Evolutionary conservation across 2,797 vertebrate species (phyloP).

Genomic region (Chloroceryle inda): DNA sequence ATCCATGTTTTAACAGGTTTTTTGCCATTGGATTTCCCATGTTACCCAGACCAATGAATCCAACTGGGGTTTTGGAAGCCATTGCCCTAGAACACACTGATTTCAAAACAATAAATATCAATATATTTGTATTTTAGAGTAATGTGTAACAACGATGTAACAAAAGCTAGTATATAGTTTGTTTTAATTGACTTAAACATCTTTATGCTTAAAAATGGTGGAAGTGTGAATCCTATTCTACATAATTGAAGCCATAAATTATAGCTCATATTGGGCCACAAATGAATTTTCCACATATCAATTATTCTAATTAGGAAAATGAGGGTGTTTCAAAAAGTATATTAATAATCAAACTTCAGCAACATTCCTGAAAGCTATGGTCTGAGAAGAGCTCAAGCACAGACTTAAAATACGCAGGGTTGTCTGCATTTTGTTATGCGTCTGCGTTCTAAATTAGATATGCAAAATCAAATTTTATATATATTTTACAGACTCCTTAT

Average conservation of each 20-base stretch:
- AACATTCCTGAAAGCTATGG: not conserved
- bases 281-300: not conserved
- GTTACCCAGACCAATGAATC: constrained; percentile 96
- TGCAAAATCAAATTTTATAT: not conserved
- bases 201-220: not conserved
- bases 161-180: not conserved
- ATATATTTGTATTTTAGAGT: not conserved
- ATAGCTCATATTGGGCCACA: not conserved
- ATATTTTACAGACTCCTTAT: not conserved
- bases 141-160: not conserved
- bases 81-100: constrained; percentile 91
- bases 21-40: constrained; percentile 99
- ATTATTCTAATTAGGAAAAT: not conserved
- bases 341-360: not conserved
- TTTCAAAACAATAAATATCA: constrained; percentile 73
- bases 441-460: not conserved
- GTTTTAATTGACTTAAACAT: not conserved
- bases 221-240: not conserved
- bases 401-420: not conserved
- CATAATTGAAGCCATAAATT: not conserved
- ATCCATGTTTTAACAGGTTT: constrained; percentile 95
- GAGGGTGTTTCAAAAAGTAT: not conserved
- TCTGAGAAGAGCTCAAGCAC: not conserved
- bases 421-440: not conserved
- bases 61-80: constrained; percentile 97